Evolutionary conservation across 2,113 vertebrate species (phyloP).

Genomic region (Apaloderma vittatum): DNA sequence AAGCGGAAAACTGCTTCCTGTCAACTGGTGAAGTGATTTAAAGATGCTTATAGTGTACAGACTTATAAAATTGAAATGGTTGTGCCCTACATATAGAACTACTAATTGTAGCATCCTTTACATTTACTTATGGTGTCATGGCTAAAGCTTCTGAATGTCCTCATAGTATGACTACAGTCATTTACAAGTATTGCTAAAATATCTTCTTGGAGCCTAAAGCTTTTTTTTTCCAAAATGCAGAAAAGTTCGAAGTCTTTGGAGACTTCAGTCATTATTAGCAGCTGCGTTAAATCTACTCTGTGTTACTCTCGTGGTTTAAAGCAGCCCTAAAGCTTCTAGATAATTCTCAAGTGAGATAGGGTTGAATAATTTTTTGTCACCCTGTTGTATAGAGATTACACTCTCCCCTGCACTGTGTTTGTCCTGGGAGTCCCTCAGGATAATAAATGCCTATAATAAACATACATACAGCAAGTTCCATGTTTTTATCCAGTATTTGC

Average conservation of each 20-base stretch:
- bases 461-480: not conserved
- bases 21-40: conserved; percentile 47
- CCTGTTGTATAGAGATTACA: not conserved
- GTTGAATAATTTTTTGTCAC: not conserved
- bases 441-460: not conserved
- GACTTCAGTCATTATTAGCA: not conserved
- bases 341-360: not conserved
- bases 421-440: not conserved
- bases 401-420: not conserved
- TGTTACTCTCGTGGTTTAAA: not conserved
- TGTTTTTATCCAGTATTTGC: not conserved
- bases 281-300: not conserved
- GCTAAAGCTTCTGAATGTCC: not conserved
- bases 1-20: conserved; percentile 25
- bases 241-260: not conserved
- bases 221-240: not conserved
- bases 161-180: not conserved
- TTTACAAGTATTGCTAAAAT: not conserved
- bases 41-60: not conserved
- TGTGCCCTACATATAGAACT: conserved; percentile 35
- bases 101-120: not conserved
- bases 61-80: conserved; percentile 26
- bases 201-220: not conserved
- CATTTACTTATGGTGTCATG: not conserved
- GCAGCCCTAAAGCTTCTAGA: not conserved